Evolutionary conservation across 2,797 vertebrate species (phyloP), one percentile per base, ranked within the genome.

Genomic region (Tinamus major): DNA sequence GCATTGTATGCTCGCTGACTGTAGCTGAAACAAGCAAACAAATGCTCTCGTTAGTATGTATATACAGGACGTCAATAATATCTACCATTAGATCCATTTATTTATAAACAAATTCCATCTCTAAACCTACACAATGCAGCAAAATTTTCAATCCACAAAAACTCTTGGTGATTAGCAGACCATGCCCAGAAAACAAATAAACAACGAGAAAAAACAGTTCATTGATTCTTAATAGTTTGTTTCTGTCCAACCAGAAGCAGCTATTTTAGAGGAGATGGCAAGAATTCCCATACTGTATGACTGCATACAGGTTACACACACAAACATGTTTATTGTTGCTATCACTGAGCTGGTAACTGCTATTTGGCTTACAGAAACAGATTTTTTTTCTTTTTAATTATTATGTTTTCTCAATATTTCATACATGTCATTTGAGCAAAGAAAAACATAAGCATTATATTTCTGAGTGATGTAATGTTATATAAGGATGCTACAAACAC

Each of bases 1-100:
- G 95, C 99, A 99, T 99, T 31, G 99, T 99, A 92, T 99, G 99
- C 94, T 99, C 99, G 59, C 99, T 99, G 92, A 99, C 98, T n/a
- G 99, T 99, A 93, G 98, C 99, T 99, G 97, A 13, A 96, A 88
- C 6, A 90, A 82, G 58, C 18, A 75, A 78, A 97, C 21, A 61
- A 62, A 24, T 86, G 61, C 23, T 16, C 23, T 71, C 29, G 27
- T 41, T 81, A 70, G 9, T 24, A 33, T 6, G 71, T 10, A 9
- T 2, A 62, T 8, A 71, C 19, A 31, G 29, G 16, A 24, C 75
- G 61, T 10, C 46, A 76, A 78, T 23, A 62, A 16, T 7, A 79
- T 19, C 53, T 78, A 17, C 61, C 69, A 59, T 17, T 72, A 77
- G 44, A 35, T 37, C 55, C 9, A 23, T 39, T 83, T 85, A 92